Base-by-base conservation (phyloP, 2,888 invertebrate genomes). In the Cryptus armator region DNA sequence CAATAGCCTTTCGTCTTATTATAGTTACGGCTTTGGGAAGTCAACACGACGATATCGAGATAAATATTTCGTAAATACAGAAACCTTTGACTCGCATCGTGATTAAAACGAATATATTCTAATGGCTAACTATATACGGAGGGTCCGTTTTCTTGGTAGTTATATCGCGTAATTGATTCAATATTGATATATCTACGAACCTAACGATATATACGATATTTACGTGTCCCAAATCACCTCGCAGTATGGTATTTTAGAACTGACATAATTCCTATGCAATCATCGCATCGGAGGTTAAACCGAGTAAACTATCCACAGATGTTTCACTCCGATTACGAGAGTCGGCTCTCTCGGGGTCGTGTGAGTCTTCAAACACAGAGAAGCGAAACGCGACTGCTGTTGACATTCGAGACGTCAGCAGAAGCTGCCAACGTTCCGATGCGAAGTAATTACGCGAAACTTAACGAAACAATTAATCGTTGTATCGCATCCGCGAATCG, bases 401-500 rank as follows among this genome's bases (percentile, higher is more conserved):
- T 74, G 74, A 74, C 74, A 74, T 62, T 74, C 62, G 74, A 29
- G 44, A 46, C 43, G 62, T 62, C 62, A 74, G 16, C 74, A 62
- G n/a, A 74, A 74, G 74, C 74, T 74, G 74, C 44, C 74, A 62
- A 74, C 43, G 71, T 43, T 46, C 67, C 29, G 24, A 56, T 19
- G 24, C 56, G 10, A 37, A 37, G 37, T 24, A 19, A 67, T 46
- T 14, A 19, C 56, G 56, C 56, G 24, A 44, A 67, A 67, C 12
- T 12, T 46, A 10, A 37, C n/a, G 16, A 19, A 37, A n/a, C 56
- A 19, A 56, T 56, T 56, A 56, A 56, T 56, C 56, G 12, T 56
- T 24, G 4, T 3, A 37, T 37, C 37, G 37, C 9, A 37, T 37
- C 5, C 37, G 5, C 37, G 37, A 37, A 37, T 7, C 37, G 37